These are phyloP conservation scores for Tetrapedia diversipes DNA, from an alignment of 2,888 invertebrate genomes.

Conservation along the genomic window DNA sequence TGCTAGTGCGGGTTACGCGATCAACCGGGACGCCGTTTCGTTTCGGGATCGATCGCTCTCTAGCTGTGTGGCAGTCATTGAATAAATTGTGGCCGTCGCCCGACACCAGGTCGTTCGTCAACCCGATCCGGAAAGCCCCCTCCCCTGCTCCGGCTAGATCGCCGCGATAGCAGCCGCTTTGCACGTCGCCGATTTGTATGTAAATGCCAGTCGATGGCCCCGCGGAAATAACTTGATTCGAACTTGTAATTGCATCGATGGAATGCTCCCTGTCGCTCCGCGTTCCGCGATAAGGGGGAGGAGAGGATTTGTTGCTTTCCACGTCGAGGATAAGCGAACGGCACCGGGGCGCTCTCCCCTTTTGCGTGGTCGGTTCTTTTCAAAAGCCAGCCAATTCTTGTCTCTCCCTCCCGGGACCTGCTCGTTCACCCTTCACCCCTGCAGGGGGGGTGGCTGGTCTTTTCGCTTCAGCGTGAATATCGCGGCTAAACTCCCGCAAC, in stretches of 20 bases:
- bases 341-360: background rate
- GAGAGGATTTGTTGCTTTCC: no score
- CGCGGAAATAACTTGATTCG: constrained; percentile 68
- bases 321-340: background rate
- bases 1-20: constrained; percentile 39
- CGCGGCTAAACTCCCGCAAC: constrained; percentile 35
- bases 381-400: constrained; percentile 45
- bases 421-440: constrained; percentile 1
- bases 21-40: constrained; percentile 34
- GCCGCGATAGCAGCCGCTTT: constrained; percentile 47
- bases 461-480: constrained; percentile 45
- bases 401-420: background rate
- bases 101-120: constrained; percentile 61
- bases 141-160: constrained; percentile 17
- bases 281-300: background rate
- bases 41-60: constrained; percentile 55
- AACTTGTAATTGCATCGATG: constrained; percentile 59
- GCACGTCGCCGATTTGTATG: constrained; percentile 66
- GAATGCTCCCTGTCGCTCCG: background rate
- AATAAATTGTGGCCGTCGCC: constrained; percentile 59
- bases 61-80: constrained; percentile 51
- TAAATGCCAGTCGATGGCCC: constrained; percentile 60
- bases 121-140: constrained; percentile 36
- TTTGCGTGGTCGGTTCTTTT: constrained; percentile 38
- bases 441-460: constrained; percentile 9